Evolutionary conservation across 1,140 invertebrate species (phyloP).

Genomic region (Oncopeltus fasciatus): DNA sequence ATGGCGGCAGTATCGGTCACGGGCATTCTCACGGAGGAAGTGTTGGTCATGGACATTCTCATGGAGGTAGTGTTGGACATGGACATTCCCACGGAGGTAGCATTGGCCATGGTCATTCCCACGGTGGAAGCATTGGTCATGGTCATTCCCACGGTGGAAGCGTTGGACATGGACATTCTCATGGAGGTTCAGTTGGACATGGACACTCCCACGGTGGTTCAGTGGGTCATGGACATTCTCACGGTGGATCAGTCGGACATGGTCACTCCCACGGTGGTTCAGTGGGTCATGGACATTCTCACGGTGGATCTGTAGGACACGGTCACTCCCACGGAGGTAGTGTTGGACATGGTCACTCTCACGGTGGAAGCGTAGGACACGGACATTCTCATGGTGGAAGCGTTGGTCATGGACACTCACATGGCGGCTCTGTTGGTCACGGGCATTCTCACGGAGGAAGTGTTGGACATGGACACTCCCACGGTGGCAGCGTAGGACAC

Average conservation of each 20-base stretch:
- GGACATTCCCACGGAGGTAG: not conserved
- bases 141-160: slow-evolving; percentile 7
- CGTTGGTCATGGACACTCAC: slow-evolving; percentile 10
- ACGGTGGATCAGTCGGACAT: slow-evolving; percentile 5
- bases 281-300: slow-evolving; percentile 8
- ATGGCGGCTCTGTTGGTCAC: slow-evolving; percentile 12
- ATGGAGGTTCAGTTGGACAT: slow-evolving; percentile 10
- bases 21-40: not conserved
- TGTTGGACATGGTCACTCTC: slow-evolving; percentile 11
- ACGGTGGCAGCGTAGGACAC: slow-evolving; percentile 13
- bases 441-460: slow-evolving; percentile 12
- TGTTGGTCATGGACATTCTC: not conserved
- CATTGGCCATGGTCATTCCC: not conserved
- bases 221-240: slow-evolving; percentile 6
- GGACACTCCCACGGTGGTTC: slow-evolving; percentile 10
- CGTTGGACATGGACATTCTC: slow-evolving; percentile 6
- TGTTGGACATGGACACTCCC: slow-evolving; percentile 12
- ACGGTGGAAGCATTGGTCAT: slow-evolving; percentile 4
- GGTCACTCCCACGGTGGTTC: slow-evolving; percentile 6
- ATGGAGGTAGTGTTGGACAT: not conserved
- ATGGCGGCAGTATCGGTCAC: slow-evolving; percentile 2
- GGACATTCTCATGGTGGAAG: slow-evolving; percentile 11
- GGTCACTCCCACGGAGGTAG: slow-evolving; percentile 5
- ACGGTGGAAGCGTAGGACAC: slow-evolving; percentile 8
- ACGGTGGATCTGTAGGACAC: slow-evolving; percentile 12